Evolutionary conservation across 2,888 invertebrate species (phyloP).

Genomic region (Bembecia ichneumoniformis): DNA sequence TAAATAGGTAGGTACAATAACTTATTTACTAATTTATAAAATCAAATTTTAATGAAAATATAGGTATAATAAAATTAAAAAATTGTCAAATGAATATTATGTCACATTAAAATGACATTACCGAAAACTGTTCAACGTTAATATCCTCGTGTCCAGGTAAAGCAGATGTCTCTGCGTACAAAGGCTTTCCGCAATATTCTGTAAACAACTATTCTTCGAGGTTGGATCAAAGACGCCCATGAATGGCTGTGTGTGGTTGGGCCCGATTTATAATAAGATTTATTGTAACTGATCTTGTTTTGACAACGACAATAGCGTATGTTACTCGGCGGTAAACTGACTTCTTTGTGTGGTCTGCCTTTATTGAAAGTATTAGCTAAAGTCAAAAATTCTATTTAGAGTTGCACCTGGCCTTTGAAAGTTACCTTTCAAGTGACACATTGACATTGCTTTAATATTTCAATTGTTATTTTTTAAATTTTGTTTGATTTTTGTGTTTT

Average conservation of each 20-base stretch:
- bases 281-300: constrained; percentile 72
- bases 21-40: too few species aligned
- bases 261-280: constrained; percentile 63
- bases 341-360: constrained; percentile 60
- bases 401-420: constrained; percentile 43
- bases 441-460: too few species aligned
- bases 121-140: not conserved
- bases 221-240: constrained; percentile 40
- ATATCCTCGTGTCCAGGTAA: constrained; percentile 20
- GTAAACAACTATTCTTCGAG: constrained; percentile 56
- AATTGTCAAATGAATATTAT: too few species aligned
- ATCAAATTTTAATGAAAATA: too few species aligned
- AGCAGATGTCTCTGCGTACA: constrained; percentile 53
- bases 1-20: too few species aligned
- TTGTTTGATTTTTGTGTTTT: too few species aligned
- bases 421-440: too few species aligned
- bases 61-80: too few species aligned
- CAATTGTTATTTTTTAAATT: too few species aligned
- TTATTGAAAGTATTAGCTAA: constrained; percentile 30
- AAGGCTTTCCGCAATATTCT: constrained; percentile 33
- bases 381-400: constrained; percentile 48
- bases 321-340: constrained; percentile 52
- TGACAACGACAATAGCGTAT: constrained; percentile 60
- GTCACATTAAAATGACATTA: not conserved
- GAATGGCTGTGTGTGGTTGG: constrained; percentile 54